Percentiles rank a stretch among this genome's conserved stretches.
Conservation (phyloP, 2,888 invertebrate genomes). For the Congeria kusceri region DNA sequence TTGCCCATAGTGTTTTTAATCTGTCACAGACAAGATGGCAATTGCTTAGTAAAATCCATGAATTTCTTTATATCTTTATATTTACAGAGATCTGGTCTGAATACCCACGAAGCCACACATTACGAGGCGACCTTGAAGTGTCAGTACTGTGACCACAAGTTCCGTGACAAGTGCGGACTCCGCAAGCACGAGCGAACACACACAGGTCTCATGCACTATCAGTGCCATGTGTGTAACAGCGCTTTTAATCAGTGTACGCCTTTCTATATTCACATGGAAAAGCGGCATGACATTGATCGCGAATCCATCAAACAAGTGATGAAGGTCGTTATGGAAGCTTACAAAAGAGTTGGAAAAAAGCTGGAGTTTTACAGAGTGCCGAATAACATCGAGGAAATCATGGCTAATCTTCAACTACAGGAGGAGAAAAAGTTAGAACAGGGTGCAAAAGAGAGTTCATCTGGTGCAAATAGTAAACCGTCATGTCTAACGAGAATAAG, state of each 20-base stretch:
- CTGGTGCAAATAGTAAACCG: not conserved
- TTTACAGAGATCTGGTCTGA: slow-evolving; percentile 47
- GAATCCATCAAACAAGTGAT: slow-evolving; percentile 44
- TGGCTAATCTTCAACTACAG: not conserved
- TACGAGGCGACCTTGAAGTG: slow-evolving; percentile 60
- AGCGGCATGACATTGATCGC: slow-evolving; percentile 45
- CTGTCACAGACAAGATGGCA: no score
- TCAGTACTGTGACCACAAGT: slow-evolving; percentile 55
- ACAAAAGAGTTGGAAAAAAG: slow-evolving; percentile 34
- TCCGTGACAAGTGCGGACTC: slow-evolving; percentile 54
- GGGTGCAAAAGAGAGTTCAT: not conserved
- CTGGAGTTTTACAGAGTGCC: not conserved
- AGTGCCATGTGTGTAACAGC: slow-evolving; percentile 58
- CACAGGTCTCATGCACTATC: slow-evolving; percentile 54
- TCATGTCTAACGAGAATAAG: not conserved
- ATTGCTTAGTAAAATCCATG: no score
- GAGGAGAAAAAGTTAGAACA: not conserved
- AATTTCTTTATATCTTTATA: no score
- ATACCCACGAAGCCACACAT: slow-evolving; percentile 56
- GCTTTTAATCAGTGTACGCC: slow-evolving; percentile 63
- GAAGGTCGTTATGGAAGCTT: slow-evolving; percentile 27
- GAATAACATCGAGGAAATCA: not conserved
- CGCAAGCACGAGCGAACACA: slow-evolving; percentile 57
- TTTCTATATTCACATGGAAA: slow-evolving; percentile 62
- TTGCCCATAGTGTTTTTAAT: no score